Percentiles rank a stretch among this genome's conserved stretches.
phyloP scores from a whole-genome alignment of 1,140 invertebrate species.

The Drosophila melanica region DNA sequence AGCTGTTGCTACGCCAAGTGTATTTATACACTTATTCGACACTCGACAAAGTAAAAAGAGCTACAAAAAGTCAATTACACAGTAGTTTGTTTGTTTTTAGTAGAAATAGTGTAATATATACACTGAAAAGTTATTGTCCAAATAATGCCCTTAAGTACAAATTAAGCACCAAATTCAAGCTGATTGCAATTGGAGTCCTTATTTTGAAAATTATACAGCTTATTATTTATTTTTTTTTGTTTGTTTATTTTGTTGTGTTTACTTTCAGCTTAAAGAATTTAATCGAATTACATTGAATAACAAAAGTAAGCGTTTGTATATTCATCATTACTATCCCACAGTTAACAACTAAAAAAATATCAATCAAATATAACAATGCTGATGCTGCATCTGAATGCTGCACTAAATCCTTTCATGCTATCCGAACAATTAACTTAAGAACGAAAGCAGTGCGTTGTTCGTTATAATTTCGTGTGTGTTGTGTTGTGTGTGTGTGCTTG shows the following conservation, averaged over 20 bases:
- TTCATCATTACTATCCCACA: constrained; percentile 38
- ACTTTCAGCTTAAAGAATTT: constrained; percentile 68
- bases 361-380: constrained; percentile 58
- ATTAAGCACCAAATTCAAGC: constrained; percentile 22
- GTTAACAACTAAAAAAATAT: constrained; percentile 75
- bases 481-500: constrained; percentile 47
- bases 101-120: constrained; percentile 23
- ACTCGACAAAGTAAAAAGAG: constrained; percentile 26
- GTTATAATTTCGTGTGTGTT: not conserved
- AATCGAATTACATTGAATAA: constrained; percentile 67
- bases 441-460: constrained; percentile 61
- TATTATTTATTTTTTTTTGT: constrained; percentile 35
- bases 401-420: constrained; percentile 22
- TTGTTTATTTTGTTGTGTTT: constrained; percentile 32
- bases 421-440: constrained; percentile 38
- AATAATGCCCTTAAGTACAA: constrained; percentile 39
- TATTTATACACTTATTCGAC: constrained; percentile 24
- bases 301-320: constrained; percentile 57
- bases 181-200: constrained; percentile 24
- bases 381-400: constrained; percentile 30
- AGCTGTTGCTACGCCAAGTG: not conserved
- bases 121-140: constrained; percentile 67
- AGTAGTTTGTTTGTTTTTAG: constrained; percentile 15
- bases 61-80: constrained; percentile 19
- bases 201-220: constrained; percentile 44